These are phyloP conservation scores for Latrodectus geometricus DNA, from an alignment of 1,140 invertebrate genomes.

Conservation along the genomic window DNA sequence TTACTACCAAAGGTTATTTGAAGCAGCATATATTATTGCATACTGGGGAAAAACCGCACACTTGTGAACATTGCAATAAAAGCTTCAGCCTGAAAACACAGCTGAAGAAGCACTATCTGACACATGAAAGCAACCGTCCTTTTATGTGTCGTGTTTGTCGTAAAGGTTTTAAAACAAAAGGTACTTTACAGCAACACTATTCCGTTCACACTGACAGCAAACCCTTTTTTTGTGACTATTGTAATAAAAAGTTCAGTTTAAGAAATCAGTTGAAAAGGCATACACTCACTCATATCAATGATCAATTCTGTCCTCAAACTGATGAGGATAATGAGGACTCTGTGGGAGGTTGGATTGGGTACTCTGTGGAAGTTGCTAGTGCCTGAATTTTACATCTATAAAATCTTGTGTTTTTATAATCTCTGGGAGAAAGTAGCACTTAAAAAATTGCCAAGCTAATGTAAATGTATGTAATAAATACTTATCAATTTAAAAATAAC, in stretches of 20 bases:
- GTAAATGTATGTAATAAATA: no score
- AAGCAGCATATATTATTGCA: constrained; percentile 16
- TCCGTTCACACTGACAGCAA: constrained; percentile 6
- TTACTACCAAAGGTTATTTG: constrained; percentile 21
- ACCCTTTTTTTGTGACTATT: constrained; percentile 26
- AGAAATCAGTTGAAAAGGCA: constrained; percentile 38
- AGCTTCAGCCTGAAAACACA: constrained; percentile 35
- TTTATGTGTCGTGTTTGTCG: constrained; percentile 24
- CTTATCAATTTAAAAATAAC: no score
- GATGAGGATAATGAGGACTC: constrained; percentile 30
- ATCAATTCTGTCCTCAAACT: neutral
- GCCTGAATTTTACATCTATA: neutral
- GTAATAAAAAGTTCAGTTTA: constrained; percentile 20
- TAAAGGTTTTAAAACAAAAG: constrained; percentile 45
- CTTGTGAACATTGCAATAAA: constrained; percentile 39
- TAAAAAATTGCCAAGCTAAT: no score
- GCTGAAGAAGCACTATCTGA: constrained; percentile 33
- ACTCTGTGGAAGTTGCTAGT: constrained; percentile 41
- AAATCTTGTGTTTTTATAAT: no score
- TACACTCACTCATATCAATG: neutral
- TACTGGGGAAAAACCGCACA: constrained; percentile 20
- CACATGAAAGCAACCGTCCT: constrained; percentile 12
- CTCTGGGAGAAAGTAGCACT: no score
- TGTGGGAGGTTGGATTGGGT: constrained; percentile 42
- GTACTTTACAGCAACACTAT: constrained; percentile 44